Base-by-base conservation (phyloP, 2,888 invertebrate genomes). In the Rhaphigaster nebulosa region DNA sequence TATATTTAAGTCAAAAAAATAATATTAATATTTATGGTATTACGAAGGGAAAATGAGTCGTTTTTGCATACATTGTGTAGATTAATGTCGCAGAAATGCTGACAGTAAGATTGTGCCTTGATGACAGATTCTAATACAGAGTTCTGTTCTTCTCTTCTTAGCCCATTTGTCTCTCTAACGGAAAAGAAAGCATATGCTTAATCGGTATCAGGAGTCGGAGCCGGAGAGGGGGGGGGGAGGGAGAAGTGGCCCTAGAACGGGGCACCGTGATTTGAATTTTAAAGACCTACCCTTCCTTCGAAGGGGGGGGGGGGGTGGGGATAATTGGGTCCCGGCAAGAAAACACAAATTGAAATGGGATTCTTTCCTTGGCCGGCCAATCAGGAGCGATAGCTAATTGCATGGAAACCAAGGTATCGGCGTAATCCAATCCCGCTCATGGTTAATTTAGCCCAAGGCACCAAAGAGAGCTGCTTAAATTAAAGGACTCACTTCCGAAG, bases 321-420 rank as follows among this genome's bases (percentile, higher is more conserved):
- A 87, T 90, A 90, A 90, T 90, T 90, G 90, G 90, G 84, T 90
- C 90, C 54, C 34, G 76, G 80, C 52, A 80, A 90, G 91, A 91
- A 91, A 92, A 92, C 92, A 92, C 90, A 92, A 92, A 92, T 92
- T 92, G 92, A 92, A 92, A 92, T 91, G 92, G 91, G 92, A 92
- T 91, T 91, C 91, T 91, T 90, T 90, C 89, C 90, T 87, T 87
- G 87, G 90, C 89, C 91, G 87, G 91, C 91, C 92, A 91, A 92
- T 91, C 91, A 91, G 87, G 91, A 87, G 90, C 91, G 90, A 91
- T 91, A 92, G 91, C 91, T 92, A 92, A 92, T 92, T 92, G 92
- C 91, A 88, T 91, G 91, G 92, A 92, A 92, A 92, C 90, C 91
- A 91, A 90, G 91, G 91, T 91, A 91, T 91, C 91, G 91, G 90